Percentiles rank a stretch among this genome's conserved stretches.
Conservation (phyloP, 2,888 invertebrate genomes). For the Orthosia cruda region DNA sequence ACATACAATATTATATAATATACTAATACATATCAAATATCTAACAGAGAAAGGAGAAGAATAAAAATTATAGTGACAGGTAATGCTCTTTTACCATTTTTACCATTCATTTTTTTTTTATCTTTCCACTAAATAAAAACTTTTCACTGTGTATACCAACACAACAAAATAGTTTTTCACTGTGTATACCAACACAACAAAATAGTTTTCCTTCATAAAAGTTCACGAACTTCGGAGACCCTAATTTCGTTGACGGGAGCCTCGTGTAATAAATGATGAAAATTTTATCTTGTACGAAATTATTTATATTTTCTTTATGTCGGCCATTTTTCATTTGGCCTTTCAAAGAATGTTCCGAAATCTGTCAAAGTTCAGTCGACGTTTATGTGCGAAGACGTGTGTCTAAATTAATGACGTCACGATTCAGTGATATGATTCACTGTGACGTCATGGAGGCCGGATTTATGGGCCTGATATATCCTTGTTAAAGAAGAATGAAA, state of each 20-base stretch:
- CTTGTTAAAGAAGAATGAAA: conserved; percentile 72
- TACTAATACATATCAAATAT: too few species aligned
- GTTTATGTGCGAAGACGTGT: conserved; percentile 71
- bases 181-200: conserved; percentile 16
- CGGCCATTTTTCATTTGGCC: conserved; percentile 70
- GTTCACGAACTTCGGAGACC: conserved; percentile 44
- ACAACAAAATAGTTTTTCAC: neutral
- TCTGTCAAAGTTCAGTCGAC: conserved; percentile 76
- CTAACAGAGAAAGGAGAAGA: too few species aligned
- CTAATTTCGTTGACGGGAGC: conserved; percentile 54
- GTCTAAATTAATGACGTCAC: conserved; percentile 82
- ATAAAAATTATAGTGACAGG: too few species aligned
- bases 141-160: neutral
- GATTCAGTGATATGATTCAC: conserved; percentile 81
- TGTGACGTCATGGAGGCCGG: conserved; percentile 70
- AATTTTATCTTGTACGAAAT: conserved; percentile 64
- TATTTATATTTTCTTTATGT: conserved; percentile 62
- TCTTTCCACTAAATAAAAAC: conserved; percentile 5
- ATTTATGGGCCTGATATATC: conserved; percentile 76
- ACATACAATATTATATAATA: too few species aligned
- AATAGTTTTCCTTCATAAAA: conserved; percentile 46
- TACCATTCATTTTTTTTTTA: too few species aligned
- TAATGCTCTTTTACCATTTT: too few species aligned
- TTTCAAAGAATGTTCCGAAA: conserved; percentile 72
- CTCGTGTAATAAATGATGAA: conserved; percentile 58